Conservation (phyloP, 2,113 vertebrate genomes). For the Corythoichthys intestinalis region DNA sequence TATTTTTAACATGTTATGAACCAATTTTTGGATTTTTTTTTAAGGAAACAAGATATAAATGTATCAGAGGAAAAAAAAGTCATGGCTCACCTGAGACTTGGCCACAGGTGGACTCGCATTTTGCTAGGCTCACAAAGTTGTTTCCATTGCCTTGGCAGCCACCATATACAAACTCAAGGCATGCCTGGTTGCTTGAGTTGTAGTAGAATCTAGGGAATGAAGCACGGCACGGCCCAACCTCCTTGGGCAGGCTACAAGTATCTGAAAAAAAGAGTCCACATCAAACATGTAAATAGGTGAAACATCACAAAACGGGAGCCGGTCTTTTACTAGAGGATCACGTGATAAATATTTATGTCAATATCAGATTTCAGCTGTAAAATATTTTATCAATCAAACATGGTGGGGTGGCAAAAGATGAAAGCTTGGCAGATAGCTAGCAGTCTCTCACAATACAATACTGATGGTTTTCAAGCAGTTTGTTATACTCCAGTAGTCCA, state of each 20-base stretch:
- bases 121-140: conserved; percentile 59
- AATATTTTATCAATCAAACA: no score
- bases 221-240: conserved; percentile 66
- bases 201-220: conserved; percentile 73
- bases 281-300: neutral
- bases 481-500: no score
- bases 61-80: neutral
- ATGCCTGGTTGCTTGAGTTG: conserved; percentile 54
- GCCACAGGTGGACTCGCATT: conserved; percentile 66
- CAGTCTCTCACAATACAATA: no score
- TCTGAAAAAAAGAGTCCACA: conserved; percentile 43
- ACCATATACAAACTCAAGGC: conserved; percentile 73
- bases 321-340: no score
- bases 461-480: no score
- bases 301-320: no score
- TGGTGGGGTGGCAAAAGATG: no score
- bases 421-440: no score
- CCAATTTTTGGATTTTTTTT: neutral
- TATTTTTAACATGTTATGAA: no score
- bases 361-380: no score
- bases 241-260: conserved; percentile 44
- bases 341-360: no score
- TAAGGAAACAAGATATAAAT: neutral
- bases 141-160: conserved; percentile 77
- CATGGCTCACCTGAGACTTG: conserved; percentile 50